Evolutionary conservation across 2,888 invertebrate genomes (phyloP).

Genomic region (Hedya salicella): DNA sequence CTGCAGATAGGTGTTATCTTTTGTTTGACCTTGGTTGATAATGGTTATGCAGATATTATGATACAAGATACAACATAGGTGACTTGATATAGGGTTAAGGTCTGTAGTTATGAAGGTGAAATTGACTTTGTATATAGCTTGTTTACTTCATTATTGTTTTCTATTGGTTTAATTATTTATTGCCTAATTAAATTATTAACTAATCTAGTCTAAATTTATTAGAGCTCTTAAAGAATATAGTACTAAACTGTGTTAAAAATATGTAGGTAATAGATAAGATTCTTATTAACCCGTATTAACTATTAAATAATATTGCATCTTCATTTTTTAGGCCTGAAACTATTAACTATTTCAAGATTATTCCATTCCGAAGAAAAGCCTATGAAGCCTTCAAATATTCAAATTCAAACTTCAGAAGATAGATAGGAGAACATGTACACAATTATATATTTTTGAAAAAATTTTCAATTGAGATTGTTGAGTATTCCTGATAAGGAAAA

Average conservation of each 20-base stretch:
- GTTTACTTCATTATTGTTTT: background rate
- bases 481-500: no score
- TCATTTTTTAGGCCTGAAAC: conserved; percentile 1
- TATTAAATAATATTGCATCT: background rate
- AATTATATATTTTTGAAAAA: no score
- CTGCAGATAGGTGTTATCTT: conserved; percentile 27
- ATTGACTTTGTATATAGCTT: background rate
- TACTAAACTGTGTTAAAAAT: no score
- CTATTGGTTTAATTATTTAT: background rate
- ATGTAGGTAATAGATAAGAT: no score
- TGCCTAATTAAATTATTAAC: background rate
- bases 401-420: no score
- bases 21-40: conserved; percentile 43
- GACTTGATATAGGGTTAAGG: conserved; percentile 38
- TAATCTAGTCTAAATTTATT: background rate
- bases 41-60: conserved; percentile 33
- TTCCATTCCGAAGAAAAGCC: background rate
- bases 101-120: conserved; percentile 19
- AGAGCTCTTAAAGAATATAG: no score
- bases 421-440: no score
- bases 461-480: no score
- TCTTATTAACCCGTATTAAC: no score
- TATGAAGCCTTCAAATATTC: no score
- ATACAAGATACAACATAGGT: conserved; percentile 36
- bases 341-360: background rate